phyloP scores from a whole-genome alignment of 2,113 vertebrate species.

The Gopherus flavomarginatus region DNA sequence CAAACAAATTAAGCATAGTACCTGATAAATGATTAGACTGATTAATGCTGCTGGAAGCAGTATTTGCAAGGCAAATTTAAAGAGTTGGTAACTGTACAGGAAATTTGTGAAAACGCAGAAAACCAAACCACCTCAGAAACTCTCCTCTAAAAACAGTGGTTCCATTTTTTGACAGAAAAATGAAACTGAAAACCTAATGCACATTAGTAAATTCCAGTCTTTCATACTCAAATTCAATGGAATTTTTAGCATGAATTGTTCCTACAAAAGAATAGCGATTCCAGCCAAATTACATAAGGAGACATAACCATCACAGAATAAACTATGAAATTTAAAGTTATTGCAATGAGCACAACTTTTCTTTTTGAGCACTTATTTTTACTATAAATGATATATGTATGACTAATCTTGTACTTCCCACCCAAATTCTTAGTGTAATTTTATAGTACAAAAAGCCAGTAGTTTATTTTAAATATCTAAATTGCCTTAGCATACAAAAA shows the following conservation, averaged over 20 bases:
- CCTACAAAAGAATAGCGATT: conserved; percentile 13
- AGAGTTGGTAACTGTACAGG: background rate
- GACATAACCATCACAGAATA: background rate
- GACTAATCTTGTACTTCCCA: background rate
- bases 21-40: background rate
- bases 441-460: background rate
- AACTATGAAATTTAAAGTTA: accelerated
- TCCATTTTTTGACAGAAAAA: background rate
- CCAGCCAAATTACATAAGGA: background rate
- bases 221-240: conserved; percentile 9
- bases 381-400: accelerated
- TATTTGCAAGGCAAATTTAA: background rate
- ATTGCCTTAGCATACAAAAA: accelerated
- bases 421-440: background rate
- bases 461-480: accelerated
- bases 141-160: background rate
- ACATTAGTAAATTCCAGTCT: background rate
- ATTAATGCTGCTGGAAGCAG: background rate
- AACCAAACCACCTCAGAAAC: background rate
- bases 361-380: background rate
- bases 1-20: background rate
- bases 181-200: background rate
- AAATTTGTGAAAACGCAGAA: background rate
- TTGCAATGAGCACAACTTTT: accelerated
- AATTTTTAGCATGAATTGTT: background rate